Conservation (phyloP, 2,888 invertebrate species). For the Leptopilina myrica region DNA sequence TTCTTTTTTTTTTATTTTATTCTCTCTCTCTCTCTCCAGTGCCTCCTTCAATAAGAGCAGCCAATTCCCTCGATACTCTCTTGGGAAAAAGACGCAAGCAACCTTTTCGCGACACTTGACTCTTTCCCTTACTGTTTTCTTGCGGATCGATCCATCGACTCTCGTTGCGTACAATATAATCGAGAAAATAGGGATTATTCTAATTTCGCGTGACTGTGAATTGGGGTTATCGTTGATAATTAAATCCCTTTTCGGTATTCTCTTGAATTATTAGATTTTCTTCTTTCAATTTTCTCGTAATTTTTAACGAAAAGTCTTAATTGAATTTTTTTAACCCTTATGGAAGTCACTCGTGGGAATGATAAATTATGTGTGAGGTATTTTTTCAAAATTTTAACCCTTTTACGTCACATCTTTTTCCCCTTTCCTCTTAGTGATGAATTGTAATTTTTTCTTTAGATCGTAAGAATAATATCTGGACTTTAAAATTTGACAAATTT, state of each 20-base stretch:
- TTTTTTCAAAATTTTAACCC: too few relatives aligned
- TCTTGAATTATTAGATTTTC: not conserved
- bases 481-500: too few relatives aligned
- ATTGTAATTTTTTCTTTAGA: too few relatives aligned
- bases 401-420: too few relatives aligned
- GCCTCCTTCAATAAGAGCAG: conserved; percentile 21
- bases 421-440: too few relatives aligned
- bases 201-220: not conserved
- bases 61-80: conserved; percentile 35
- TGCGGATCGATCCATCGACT: conserved; percentile 12
- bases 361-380: too few relatives aligned
- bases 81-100: conserved; percentile 33
- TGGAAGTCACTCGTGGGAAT: too few relatives aligned
- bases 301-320: not conserved
- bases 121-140: not conserved
- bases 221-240: not conserved
- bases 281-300: not conserved
- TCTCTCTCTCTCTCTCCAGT: not conserved
- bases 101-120: conserved; percentile 30
- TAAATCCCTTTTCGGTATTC: not conserved
- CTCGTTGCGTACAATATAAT: not conserved
- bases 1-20: too few relatives aligned
- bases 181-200: not conserved
- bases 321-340: too few relatives aligned
- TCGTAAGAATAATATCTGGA: too few relatives aligned